Evolutionary conservation across 2,797 vertebrate species (phyloP).

Genomic region (Loriculus beryllinus): DNA sequence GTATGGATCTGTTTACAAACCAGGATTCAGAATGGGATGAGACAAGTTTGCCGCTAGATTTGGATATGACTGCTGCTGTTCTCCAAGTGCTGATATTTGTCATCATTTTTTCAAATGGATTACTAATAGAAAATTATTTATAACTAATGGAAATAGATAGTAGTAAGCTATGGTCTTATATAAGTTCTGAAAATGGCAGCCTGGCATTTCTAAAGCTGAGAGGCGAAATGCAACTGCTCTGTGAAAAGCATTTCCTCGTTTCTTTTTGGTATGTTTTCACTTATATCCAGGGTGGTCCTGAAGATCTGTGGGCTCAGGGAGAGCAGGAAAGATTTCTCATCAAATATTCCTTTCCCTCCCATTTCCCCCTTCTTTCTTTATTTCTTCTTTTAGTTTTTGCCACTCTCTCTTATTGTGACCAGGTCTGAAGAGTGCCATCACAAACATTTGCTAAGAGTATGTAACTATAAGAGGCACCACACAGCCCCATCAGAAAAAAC

Average conservation of each 20-base stretch:
- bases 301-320: not conserved
- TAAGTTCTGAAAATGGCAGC: slow-evolving; percentile 4
- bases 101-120: not conserved
- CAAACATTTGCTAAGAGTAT: not conserved
- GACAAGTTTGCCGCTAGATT: not conserved
- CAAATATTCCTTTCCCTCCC: not conserved
- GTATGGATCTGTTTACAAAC: slow-evolving; percentile 56
- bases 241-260: slow-evolving; percentile 42
- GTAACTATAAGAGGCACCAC: not conserved
- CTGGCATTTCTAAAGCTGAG: slow-evolving; percentile 23
- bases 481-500: fast-evolving
- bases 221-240: slow-evolving; percentile 11
- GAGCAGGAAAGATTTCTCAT: not conserved
- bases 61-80: not conserved
- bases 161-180: not conserved
- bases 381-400: not conserved
- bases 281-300: slow-evolving; percentile 55
- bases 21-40: slow-evolving; percentile 10
- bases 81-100: not conserved
- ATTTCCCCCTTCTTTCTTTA: not conserved
- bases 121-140: not conserved
- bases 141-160: not conserved
- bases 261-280: slow-evolving; percentile 29
- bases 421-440: not conserved
- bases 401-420: not conserved